Conservation (phyloP, 1,140 invertebrate species). For the Dendrolimus kikuchii region DNA sequence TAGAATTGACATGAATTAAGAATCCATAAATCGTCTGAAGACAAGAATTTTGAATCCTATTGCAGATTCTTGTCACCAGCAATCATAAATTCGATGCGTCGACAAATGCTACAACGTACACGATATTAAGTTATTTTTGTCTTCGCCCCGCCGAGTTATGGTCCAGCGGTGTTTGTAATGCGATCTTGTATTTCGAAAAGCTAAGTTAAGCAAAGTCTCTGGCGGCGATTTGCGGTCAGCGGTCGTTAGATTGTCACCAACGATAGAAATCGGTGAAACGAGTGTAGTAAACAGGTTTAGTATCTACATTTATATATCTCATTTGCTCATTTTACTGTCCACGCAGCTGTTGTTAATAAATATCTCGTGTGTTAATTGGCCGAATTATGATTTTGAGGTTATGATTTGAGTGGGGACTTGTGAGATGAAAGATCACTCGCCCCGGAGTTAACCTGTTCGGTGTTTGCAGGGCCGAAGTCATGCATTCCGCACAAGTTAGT, state of each 20-base stretch:
- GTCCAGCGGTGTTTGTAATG: constrained; percentile 68
- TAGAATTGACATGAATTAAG: constrained; percentile 21
- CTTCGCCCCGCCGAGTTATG: constrained; percentile 67
- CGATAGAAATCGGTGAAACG: constrained; percentile 50
- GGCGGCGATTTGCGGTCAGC: constrained; percentile 54
- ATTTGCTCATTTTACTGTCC: constrained; percentile 16
- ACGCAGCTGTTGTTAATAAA: constrained; percentile 40
- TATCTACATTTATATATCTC: constrained; percentile 24
- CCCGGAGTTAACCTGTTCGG: constrained; percentile 48
- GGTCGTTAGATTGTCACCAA: constrained; percentile 51
- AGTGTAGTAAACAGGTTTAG: constrained; percentile 44
- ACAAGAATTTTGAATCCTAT: constrained; percentile 21
- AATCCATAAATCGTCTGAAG: constrained; percentile 25
- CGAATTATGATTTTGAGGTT: constrained; percentile 30
- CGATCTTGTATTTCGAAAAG: constrained; percentile 64
- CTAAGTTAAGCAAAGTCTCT: constrained; percentile 61
- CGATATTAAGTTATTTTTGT: constrained; percentile 71
- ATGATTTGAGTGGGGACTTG: constrained; percentile 43
- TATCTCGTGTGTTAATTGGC: constrained; percentile 20
- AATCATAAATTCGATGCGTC: constrained; percentile 61
- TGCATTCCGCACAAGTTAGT: constrained; percentile 51
- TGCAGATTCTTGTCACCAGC: constrained; percentile 43
- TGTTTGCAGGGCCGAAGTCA: constrained; percentile 50
- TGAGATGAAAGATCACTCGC: constrained; percentile 40
- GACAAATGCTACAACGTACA: constrained; percentile 61